Conservation (phyloP, 1,140 invertebrate genomes). For the Dreissena polymorpha region DNA sequence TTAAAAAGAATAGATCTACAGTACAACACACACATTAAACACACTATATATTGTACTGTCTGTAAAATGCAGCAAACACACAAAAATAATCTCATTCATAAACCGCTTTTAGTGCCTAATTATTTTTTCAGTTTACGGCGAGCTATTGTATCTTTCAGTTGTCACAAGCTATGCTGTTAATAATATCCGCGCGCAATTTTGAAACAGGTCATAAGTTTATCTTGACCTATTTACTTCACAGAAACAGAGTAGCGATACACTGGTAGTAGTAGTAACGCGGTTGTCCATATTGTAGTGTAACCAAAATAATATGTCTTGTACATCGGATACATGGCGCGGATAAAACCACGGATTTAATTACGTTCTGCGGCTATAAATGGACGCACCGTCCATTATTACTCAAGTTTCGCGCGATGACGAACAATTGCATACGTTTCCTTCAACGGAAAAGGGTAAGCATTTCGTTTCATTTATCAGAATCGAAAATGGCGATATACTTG, state of each 20-base stretch:
- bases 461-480: slow-evolving; percentile 33
- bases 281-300: slow-evolving; percentile 40
- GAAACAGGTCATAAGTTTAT: neutral
- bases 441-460: slow-evolving; percentile 91
- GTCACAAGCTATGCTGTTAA: no score
- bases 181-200: no score
- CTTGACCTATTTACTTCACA: slow-evolving; percentile 55
- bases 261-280: slow-evolving; percentile 38
- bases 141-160: no score
- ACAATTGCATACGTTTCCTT: slow-evolving; percentile 93
- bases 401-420: slow-evolving; percentile 98
- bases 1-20: no score
- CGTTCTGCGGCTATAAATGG: slow-evolving; percentile 87
- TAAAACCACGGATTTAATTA: slow-evolving; percentile 71
- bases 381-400: slow-evolving; percentile 98
- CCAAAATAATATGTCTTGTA: slow-evolving; percentile 16
- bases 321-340: slow-evolving; percentile 31
- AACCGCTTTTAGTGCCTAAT: no score
- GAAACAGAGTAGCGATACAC: slow-evolving; percentile 57
- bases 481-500: slow-evolving; percentile 55
- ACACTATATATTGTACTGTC: no score
- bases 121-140: no score
- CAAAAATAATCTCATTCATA: no score
- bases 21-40: no score
- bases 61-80: no score